Base-by-base conservation (phyloP, 2,888 invertebrate species). In the Drosophila acutilabella region DNA sequence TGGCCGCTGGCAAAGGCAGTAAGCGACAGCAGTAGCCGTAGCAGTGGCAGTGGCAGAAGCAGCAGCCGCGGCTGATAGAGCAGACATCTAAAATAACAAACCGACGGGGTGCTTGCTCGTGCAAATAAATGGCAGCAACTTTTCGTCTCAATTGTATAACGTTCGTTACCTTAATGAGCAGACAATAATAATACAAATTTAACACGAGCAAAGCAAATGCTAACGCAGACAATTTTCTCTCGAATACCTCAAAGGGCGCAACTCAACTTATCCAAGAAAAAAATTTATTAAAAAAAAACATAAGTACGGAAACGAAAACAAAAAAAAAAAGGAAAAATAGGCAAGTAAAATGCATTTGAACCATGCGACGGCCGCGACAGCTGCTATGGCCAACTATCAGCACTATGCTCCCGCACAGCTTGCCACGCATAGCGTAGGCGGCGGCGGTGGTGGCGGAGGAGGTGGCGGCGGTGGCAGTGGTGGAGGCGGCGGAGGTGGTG, bases 351-450 rank as follows among this genome's bases (percentile, higher is more conserved):
- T 91, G 91, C 91, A 91, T 82, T 90, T 91, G 77, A 91, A 91
- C 68, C 91, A 91, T 81, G 91, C 91, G 68, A 91, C 90, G 69
- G 90, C 89, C 44, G 88, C 82, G 52, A 74, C 89, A 74, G 85
- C 90, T 79, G 89, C 90, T 54, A 90, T 90, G 90, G 90, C 90
- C 66, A 90, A 90, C 72, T 90, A 91, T 71, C 91, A 91, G 74
- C 91, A 91, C 71, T 91, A 91, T 81, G 88, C 90, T 76, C 90
- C 90, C 36, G 81, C 90, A 62, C 91, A 90, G 77, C 82, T 91
- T 57, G 73, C 89, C 50, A 80, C 89, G 57, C 89, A 89, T 41
- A 74, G 72, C 23, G 75, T 71, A 2, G 82, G 85, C 8, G 84
- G 81, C 3, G 78, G 80, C 0, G 82, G 80, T 11, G 82, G 80